Evolutionary conservation across 2,797 vertebrate species (phyloP), one percentile per base, ranked within the genome.

Genomic region (Oophaga sylvatica): DNA sequence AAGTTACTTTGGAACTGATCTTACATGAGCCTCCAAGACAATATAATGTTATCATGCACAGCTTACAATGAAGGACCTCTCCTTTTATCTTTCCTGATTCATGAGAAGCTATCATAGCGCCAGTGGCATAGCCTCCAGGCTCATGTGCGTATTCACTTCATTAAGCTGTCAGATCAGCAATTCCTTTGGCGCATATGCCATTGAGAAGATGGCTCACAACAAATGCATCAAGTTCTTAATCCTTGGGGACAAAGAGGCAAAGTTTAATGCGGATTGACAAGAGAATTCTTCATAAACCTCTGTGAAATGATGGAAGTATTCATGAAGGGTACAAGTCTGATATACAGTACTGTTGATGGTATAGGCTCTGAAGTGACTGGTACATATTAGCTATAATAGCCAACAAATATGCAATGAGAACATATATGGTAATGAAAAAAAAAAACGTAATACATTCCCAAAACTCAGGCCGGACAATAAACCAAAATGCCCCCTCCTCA

Each of bases 91-190:
- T 41, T 82, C 45, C 41, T 45, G 68, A 45, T 68, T 6, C 60
- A 29, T 82, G 59, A 78, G 81, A 85, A 48, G 57, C 41, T 35
- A 86, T 56, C 68, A 82, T 31, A 77, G 70, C 62, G 53, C 78
- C 83, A 31, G 59, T 76, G 78, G 53, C 79, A 78, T 19, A 76
- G 83, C 87, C 83, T 85, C 60, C 1, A 63, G 87, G 78, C 45
- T 81, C 60, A n/a, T 75, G 83, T 65, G 45, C 65, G 85, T 88
- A 75, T 80, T 80, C 83, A 81, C 65, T 84, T 88, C 83, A 89
- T 89, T 85, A 85, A 82, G 70, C 79, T 56, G 29, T 59, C 19
- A 76, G 67, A 76, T 77, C 57, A 67, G 60, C 71, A 81, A 76
- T 75, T 85, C 83, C 60, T 62, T 65, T 41, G 70, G 10, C 10